Evolutionary conservation across 2,113 vertebrate genomes (phyloP).

Genomic region (Brachirus orientalis): DNA sequence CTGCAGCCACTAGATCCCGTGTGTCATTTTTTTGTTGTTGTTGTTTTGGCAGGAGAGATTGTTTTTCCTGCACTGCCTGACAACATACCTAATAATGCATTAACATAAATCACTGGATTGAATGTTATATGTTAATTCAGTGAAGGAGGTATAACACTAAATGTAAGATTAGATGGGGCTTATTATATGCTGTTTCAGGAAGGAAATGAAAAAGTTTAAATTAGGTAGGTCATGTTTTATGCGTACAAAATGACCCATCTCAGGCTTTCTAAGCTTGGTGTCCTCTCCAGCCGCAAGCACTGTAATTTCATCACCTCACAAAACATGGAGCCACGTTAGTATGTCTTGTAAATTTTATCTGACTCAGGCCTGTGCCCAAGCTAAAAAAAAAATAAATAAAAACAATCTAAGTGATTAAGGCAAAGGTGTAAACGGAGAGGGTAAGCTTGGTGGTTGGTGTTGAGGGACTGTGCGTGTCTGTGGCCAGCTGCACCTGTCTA

Average conservation of each 20-base stretch:
- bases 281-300: conserved; percentile 14
- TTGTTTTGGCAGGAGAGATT: conserved; percentile 49
- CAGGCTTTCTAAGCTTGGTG: conserved; percentile 22
- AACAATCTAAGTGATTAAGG: conserved; percentile 61
- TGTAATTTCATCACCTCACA: conserved; percentile 64
- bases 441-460: conserved; percentile 40
- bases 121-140: conserved; percentile 39
- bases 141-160: conserved; percentile 4
- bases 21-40: too few relatives aligned
- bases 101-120: too few relatives aligned
- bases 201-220: too few relatives aligned
- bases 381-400: conserved; percentile 10
- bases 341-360: conserved; percentile 52
- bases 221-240: conserved; percentile 27
- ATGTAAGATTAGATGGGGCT: too few relatives aligned
- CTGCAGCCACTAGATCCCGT: conserved; percentile 44
- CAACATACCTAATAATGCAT: conserved; percentile 34
- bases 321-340: conserved; percentile 40
- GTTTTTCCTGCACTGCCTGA: conserved; percentile 43
- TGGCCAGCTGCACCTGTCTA: conserved; percentile 73
- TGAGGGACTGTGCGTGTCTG: conserved; percentile 44
- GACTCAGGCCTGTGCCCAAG: conserved; percentile 39
- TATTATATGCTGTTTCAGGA: too few relatives aligned
- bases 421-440: conserved; percentile 70
- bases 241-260: background rate